These are phyloP conservation scores for Noctua janthina DNA, from an alignment of 2,888 invertebrate species.

Conservation along the genomic window DNA sequence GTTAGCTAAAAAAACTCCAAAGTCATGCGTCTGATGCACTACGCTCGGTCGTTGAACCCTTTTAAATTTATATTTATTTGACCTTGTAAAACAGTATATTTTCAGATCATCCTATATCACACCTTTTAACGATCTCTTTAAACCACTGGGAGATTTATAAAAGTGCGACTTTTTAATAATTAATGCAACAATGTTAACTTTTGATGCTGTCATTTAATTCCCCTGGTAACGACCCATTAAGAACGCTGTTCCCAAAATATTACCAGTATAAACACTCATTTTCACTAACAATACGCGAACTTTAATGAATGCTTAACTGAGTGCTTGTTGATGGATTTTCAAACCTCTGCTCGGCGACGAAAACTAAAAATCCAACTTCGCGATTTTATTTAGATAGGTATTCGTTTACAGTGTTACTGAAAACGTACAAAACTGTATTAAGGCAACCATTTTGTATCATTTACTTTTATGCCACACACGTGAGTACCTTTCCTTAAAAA, in stretches of 20 bases:
- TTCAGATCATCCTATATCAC: neutral
- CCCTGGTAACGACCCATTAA: conserved; percentile 44
- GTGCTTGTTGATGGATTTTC: neutral
- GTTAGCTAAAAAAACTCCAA: neutral
- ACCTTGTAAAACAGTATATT: neutral
- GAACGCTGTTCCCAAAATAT: conserved; percentile 42
- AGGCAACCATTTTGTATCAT: conserved; percentile 52
- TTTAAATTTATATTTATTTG: neutral
- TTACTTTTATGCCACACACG: conserved; percentile 57
- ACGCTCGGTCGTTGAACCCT: neutral
- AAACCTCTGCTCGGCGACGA: neutral
- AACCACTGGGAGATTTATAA: neutral
- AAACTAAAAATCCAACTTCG: neutral
- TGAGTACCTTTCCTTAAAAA: conserved; percentile 35
- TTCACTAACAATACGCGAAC: neutral
- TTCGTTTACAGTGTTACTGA: neutral
- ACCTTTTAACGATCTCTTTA: conserved; percentile 15
- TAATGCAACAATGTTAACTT: conserved; percentile 35
- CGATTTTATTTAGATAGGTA: neutral
- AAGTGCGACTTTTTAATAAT: conserved; percentile 4
- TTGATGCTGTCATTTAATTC: conserved; percentile 36
- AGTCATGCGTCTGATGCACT: neutral
- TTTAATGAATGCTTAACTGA: neutral
- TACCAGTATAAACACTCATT: conserved; percentile 35
- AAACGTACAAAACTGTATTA: conserved; percentile 36